Evolutionary conservation across 2,113 vertebrate genomes (phyloP), one percentile per base, ranked within the genome.

Genomic region (Limanda limanda): DNA sequence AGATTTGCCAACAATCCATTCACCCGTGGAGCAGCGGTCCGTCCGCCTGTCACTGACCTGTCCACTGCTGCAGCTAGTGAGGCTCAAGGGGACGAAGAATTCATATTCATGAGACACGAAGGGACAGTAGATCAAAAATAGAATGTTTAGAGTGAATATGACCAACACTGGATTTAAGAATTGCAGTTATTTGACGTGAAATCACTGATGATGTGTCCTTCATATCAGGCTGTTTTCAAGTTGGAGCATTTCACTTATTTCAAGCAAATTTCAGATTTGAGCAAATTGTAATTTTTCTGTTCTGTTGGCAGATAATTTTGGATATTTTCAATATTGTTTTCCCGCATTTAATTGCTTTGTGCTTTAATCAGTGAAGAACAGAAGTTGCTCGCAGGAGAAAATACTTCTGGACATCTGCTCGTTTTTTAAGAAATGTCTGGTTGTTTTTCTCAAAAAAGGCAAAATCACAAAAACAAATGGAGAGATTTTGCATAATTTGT

Each of bases 31-130:
- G 74, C 37, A 60, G 64, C 9, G 5, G n/a, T 60, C 55, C 64
- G 62, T 54, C 42, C 68, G 63, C 37, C 61, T 79, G 75, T 70
- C 80, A 76, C 37, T 0, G 20, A 45, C 56, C 23, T 61, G 21
- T 55, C 35, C 61, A 35, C 37, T 56, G 52, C 52, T 67, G 23
- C 51, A 57, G 42, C 8, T 20, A 27, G 5, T 15, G 31, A 37
- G 27, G 8, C 75, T 48, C 24, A 2, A 54, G 47, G 23, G 56
- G n/a, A n/a, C 40, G 1, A 54, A 31, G 66, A 7, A 69, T 72
- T 61, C 5, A 60, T 48, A 60, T 76, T 27, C 27, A n/a, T 71
- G 17, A 40, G 11, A 23, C 0, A 23, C 5, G 31, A 3, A 69
- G 35, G 31, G 31, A 31, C 6, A 31, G 31, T 7, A 31, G 31